Evolutionary conservation across 2,113 vertebrate genomes (phyloP).

Genomic region (Campylorhamphus procurvoides): DNA sequence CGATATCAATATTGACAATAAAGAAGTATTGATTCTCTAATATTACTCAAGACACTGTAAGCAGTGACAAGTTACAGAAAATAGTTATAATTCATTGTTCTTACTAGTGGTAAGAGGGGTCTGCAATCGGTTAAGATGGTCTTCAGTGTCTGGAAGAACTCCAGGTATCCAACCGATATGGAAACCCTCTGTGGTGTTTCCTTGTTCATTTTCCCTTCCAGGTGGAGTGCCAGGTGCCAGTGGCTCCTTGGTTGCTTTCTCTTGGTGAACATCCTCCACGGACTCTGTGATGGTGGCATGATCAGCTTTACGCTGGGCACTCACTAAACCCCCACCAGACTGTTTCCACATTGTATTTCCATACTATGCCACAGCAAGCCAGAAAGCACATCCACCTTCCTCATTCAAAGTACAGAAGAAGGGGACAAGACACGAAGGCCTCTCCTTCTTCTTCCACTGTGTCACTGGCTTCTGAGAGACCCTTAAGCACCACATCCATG

Average conservation of each 20-base stretch:
- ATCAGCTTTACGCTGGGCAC: neutral
- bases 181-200: neutral
- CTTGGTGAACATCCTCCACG: neutral
- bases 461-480: neutral
- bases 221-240: neutral
- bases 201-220: neutral
- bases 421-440: neutral
- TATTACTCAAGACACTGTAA: neutral
- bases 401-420: neutral
- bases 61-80: neutral
- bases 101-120: slow-evolving; percentile 48
- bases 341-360: neutral
- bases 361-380: neutral
- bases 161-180: neutral
- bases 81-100: neutral
- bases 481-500: neutral
- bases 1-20: neutral
- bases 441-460: neutral
- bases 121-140: neutral
- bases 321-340: neutral
- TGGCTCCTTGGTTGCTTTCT: neutral
- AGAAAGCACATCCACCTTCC: neutral
- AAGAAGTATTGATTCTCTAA: neutral
- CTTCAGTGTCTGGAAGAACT: neutral
- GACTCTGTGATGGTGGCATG: neutral